A percentile compares a stretch with the other conserved stretches of the same genome.
Evolutionary conservation across 2,797 vertebrate genomes (phyloP).

Genomic region (Phoxinus dragarum): DNA sequence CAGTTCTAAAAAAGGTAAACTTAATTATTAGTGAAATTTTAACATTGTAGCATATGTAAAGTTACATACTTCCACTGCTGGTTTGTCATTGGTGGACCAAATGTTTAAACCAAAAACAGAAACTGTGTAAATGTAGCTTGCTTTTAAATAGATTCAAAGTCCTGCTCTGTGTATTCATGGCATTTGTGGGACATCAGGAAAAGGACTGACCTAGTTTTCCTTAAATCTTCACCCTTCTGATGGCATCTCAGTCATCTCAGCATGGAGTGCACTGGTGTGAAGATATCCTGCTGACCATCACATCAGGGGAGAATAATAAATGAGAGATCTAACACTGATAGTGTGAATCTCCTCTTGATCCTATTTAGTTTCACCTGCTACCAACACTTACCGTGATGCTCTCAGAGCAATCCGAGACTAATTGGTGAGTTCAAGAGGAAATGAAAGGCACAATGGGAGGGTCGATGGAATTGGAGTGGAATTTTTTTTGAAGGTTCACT

Average conservation of each 20-base stretch:
- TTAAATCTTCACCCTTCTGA: conserved; percentile 24
- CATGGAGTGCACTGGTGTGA: conserved; percentile 20
- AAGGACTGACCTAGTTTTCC: conserved; percentile 23
- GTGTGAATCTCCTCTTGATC: conserved; percentile 30
- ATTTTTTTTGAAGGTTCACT: neutral
- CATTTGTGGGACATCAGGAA: conserved; percentile 23
- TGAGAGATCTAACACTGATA: conserved; percentile 20
- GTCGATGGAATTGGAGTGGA: neutral
- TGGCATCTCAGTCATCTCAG: conserved; percentile 9
- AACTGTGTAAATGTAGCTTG: neutral
- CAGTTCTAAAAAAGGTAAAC: neutral
- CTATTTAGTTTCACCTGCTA: conserved; percentile 36
- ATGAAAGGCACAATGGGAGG: neutral
- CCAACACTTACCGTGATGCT: conserved; percentile 2
- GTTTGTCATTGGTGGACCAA: neutral
- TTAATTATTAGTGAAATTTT: neutral
- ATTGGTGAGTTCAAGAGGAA: conserved; percentile 8
- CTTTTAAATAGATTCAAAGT: conserved; percentile 16
- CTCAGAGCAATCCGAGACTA: conserved; percentile 21
- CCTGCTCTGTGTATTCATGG: neutral
- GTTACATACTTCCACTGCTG: neutral
- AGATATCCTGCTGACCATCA: conserved; percentile 26
- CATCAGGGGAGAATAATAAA: conserved; percentile 22
- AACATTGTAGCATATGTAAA: neutral
- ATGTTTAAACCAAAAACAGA: neutral